Percentiles rank a stretch among this genome's conserved stretches.
These are phyloP conservation scores for Brachyrhaphis roseni DNA, from an alignment of 2,797 vertebrate species.

Conservation along the genomic window DNA sequence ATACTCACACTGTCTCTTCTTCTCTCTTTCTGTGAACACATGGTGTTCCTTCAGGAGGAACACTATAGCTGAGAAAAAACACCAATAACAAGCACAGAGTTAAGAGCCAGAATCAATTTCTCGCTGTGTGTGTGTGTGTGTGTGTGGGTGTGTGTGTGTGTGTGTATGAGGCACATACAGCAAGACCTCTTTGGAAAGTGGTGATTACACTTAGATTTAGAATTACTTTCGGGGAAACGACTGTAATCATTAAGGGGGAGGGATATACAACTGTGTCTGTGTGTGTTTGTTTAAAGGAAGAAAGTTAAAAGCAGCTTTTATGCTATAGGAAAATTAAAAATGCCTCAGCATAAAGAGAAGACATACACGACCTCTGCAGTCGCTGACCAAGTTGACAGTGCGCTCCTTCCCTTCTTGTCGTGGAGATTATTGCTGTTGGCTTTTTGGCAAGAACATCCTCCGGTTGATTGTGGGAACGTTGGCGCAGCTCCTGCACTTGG, in stretches of 20 bases:
- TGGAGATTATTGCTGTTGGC: constrained; percentile 61
- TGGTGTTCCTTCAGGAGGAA: constrained; percentile 43
- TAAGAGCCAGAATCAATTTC: constrained; percentile 46
- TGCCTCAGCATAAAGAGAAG: constrained; percentile 20
- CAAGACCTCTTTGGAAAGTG: background rate
- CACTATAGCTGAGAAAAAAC: constrained; percentile 43
- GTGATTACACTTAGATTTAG: background rate
- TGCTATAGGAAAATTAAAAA: constrained; percentile 37
- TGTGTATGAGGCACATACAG: constrained; percentile 2
- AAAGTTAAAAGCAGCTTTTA: constrained; percentile 8
- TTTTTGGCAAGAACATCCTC: constrained; percentile 55
- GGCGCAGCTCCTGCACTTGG: constrained; percentile 42
- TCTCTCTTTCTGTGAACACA: constrained; percentile 27
- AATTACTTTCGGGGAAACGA: background rate
- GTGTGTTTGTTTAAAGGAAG: background rate
- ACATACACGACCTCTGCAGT: constrained; percentile 27
- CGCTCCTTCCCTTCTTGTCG: constrained; percentile 26
- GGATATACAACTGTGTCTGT: background rate
- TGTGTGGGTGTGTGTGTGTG: constrained; percentile 5
- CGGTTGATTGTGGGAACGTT: constrained; percentile 38
- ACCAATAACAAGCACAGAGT: constrained; percentile 40
- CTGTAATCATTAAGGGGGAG: constrained; percentile 2
- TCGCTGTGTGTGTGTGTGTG: constrained; percentile 18
- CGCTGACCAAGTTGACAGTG: constrained; percentile 13
- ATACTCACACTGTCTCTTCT: constrained; percentile 16